Conservation (phyloP, 2,797 vertebrate genomes). For the Notamacropus eugenii region DNA sequence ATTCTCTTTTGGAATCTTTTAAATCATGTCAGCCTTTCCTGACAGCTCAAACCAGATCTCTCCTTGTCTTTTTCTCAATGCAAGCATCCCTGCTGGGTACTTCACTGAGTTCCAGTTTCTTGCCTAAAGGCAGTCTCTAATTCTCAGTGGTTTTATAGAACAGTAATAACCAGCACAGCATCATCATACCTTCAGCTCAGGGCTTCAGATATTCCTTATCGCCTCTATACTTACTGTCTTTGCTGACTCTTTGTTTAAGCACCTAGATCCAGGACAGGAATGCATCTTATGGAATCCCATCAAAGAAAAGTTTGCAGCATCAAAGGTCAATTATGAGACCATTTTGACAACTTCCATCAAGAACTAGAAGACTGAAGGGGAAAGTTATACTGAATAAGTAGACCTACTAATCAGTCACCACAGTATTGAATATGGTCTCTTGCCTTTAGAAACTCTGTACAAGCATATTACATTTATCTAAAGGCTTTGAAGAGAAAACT, state of each 20-base stretch:
- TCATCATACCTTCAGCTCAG: not conserved
- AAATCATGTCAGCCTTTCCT: not conserved
- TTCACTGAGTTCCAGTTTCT: not conserved
- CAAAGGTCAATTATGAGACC: not conserved
- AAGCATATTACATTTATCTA: not conserved
- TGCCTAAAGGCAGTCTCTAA: not conserved
- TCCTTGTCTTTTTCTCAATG: no score
- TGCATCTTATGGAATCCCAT: not conserved
- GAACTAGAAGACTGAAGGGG: not conserved
- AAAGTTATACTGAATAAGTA: not conserved
- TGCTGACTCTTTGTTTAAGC: not conserved
- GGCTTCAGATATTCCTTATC: not conserved
- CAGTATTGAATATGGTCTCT: not conserved
- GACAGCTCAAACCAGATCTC: not conserved
- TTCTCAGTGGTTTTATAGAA: not conserved
- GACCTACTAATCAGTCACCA: not conserved
- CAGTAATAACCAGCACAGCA: not conserved
- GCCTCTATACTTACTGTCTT: not conserved
- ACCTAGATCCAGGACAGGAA: not conserved
- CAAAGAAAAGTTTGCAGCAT: not conserved
- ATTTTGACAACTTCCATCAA: not conserved
- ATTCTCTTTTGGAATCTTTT: not conserved
- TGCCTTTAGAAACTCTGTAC: not conserved
- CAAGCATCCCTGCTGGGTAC: not conserved
- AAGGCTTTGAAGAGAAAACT: not conserved